Base-by-base conservation (phyloP, 2,113 vertebrate species). In the Paratilapia polleni region DNA sequence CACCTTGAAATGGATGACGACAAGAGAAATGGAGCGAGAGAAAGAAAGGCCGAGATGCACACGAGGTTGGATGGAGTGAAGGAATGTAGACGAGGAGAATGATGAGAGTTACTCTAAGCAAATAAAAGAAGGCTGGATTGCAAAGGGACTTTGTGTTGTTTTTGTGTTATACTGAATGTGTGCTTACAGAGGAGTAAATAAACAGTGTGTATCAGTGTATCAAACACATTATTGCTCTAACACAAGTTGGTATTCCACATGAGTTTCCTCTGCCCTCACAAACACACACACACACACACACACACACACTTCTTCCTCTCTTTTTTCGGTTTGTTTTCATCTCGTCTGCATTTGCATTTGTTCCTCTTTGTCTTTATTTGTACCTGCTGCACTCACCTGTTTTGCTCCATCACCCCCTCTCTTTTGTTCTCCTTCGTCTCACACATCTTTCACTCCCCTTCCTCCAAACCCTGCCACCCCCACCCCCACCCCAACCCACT, bases 241-340 rank as follows among this genome's bases (percentile, higher is more conserved):
- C 47, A 82, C 47, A 87, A 64, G 38, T 94, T 91, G 43, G 62
- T 93, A 90, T 93, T 92, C 92, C 22, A 81, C 17, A 24, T 9
- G 11, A 80, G 63, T 68, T 75, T 64, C 60, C 24, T 87, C 64
- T 15, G 12, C 36, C 60, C n/a, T n/a, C n/a, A n/a, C n/a, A n/a
- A n/a, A n/a, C n/a, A n/a, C n/a, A n/a, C n/a, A n/a, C n/a, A n/a
- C n/a, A 12, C 58, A 80, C 87, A 81, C 22, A 54, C 58, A 19
- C 2, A 17, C 34, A 24, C 41, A 31, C 14, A n/a, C 24, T 12
- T 3, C 19, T 47, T 20, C 43, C 31, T 58, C 11, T 26, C 28
- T n/a, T 20, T 56, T 78, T 76, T 22, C 56, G 6, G 81, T 24
- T 66, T 12, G 1, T 66, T 56, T 73, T 63, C 26, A n/a, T 64